Evolutionary conservation across 2,113 vertebrate species (phyloP).

Genomic region (Butastur rufipennis): DNA sequence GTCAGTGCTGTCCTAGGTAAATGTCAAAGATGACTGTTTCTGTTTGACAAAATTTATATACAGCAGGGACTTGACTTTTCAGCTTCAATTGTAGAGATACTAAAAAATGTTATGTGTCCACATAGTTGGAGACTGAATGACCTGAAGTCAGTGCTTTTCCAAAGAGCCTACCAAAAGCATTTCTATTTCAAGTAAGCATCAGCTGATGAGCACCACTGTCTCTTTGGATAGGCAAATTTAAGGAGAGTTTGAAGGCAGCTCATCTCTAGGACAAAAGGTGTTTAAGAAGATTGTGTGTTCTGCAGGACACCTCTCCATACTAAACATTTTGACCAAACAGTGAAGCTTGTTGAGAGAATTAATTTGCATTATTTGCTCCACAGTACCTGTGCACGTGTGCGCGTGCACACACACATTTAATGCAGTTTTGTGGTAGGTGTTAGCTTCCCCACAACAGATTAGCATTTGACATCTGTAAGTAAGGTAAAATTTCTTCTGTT

Average conservation of each 20-base stretch:
- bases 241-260: background rate
- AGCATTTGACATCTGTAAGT: background rate
- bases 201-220: background rate
- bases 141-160: background rate
- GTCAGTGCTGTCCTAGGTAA: slow-evolving; percentile 81
- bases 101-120: background rate
- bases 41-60: background rate
- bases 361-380: background rate
- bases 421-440: background rate
- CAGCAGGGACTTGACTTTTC: background rate
- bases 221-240: background rate
- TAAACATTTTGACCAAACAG: background rate
- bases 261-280: background rate
- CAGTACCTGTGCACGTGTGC: background rate
- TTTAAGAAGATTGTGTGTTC: background rate
- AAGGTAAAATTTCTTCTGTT: background rate
- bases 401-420: background rate
- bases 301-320: background rate
- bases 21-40: background rate
- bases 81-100: background rate
- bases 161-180: background rate
- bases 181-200: background rate
- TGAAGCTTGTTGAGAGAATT: background rate
- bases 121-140: background rate
- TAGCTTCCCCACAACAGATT: background rate